Conservation (phyloP, 2,113 vertebrate species). For the Nannobrachium achirus region DNA sequence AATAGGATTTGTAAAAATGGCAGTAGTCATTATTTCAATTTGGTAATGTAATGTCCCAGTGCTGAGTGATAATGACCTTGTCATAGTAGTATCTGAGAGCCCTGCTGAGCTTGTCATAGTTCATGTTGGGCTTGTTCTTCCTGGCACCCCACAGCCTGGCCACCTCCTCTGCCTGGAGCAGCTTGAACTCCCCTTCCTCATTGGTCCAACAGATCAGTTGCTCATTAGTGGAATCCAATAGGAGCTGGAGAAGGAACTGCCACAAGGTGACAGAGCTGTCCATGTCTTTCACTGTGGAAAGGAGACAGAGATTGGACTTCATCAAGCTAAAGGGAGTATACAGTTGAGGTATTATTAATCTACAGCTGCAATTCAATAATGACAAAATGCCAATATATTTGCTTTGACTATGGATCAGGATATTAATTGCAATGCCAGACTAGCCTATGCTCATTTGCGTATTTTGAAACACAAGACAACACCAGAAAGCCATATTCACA, state of each 20-base stretch:
- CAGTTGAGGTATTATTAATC: neutral
- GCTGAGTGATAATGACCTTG: conserved; percentile 81
- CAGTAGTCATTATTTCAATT: too few relatives aligned
- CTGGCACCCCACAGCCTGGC: conserved; percentile 96
- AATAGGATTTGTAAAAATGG: too few relatives aligned
- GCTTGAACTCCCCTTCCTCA: conserved; percentile 94
- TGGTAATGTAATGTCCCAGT: too few relatives aligned
- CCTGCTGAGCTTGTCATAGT: conserved; percentile 98
- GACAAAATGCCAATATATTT: too few relatives aligned
- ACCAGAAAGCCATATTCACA: too few relatives aligned
- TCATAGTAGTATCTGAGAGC: conserved; percentile 98
- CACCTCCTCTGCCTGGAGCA: conserved; percentile 96
- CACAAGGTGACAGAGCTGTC: conserved; percentile 98
- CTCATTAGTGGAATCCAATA: conserved; percentile 90
- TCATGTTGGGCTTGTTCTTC: conserved; percentile 99
- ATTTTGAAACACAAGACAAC: too few relatives aligned
- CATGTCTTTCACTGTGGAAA: conserved; percentile 84
- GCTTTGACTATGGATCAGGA: too few relatives aligned
- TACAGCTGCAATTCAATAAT: neutral
- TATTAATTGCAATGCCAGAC: neutral
- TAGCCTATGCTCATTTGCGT: too few relatives aligned
- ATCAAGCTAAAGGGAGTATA: too few relatives aligned
- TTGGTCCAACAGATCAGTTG: conserved; percentile 97
- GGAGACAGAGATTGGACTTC: neutral
- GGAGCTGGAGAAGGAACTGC: conserved; percentile 98